phyloP scores from a whole-genome alignment of 1,140 invertebrate genomes.

The Anastatus disparis region DNA sequence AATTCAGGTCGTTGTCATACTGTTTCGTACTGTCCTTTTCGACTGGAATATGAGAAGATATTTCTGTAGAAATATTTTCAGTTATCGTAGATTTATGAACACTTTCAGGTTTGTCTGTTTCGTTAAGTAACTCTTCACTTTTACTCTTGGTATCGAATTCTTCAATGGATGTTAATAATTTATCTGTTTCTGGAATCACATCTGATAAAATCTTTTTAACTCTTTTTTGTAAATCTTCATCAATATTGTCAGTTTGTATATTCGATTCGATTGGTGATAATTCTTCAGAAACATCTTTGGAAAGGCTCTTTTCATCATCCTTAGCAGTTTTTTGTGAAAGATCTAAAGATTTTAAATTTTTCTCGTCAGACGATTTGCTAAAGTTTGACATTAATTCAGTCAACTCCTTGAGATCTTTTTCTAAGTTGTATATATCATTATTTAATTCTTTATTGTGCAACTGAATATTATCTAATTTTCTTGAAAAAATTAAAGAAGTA shows the following conservation, averaged over 20 bases:
- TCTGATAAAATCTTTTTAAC: slow-evolving; percentile 44
- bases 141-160: slow-evolving; percentile 58
- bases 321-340: background rate
- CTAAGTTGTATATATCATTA: slow-evolving; percentile 60
- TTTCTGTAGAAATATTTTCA: slow-evolving; percentile 8
- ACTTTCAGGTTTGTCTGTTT: slow-evolving; percentile 59
- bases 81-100: slow-evolving; percentile 42
- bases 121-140: slow-evolving; percentile 59
- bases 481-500: slow-evolving; percentile 43
- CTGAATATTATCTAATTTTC: slow-evolving; percentile 54
- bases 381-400: slow-evolving; percentile 63
- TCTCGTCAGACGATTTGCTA: slow-evolving; percentile 56
- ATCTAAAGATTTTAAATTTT: slow-evolving; percentile 37
- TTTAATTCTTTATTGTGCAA: slow-evolving; percentile 60
- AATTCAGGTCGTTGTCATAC: background rate
- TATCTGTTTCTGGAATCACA: slow-evolving; percentile 43
- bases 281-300: slow-evolving; percentile 57
- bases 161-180: slow-evolving; percentile 40
- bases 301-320: slow-evolving; percentile 40
- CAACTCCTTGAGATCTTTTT: slow-evolving; percentile 60
- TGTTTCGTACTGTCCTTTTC: too few relatives aligned
- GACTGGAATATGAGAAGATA: background rate
- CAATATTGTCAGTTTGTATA: background rate
- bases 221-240: slow-evolving; percentile 19
- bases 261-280: slow-evolving; percentile 29